Base-by-base conservation (phyloP, 2,113 vertebrate genomes). In the Nycticorax nycticorax region DNA sequence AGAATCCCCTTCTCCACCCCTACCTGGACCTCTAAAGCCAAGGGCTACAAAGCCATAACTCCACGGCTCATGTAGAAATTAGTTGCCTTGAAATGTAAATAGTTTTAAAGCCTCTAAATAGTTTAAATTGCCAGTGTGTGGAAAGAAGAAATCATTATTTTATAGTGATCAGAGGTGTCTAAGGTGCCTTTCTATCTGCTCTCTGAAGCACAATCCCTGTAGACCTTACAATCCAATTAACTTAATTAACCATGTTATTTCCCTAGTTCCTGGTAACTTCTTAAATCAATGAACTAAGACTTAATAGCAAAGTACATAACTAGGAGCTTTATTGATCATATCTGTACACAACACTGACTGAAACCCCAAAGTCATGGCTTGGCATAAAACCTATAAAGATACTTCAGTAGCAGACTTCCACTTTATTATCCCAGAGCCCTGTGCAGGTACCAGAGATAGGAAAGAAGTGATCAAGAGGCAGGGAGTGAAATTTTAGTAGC, bases 211-310 rank as follows among this genome's bases (percentile, higher is more conserved):
- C 57, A 75, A 9, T 96, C 91, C 81, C 93, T 66, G 6, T 55
- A 85, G 84, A 91, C 50, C 50, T 83, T 71, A 73, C 71, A 94
- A 89, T 76, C 67, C 67, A 95, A 95, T 94, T 93, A 94, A 96
- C 28, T 97, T 93, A 97, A 95, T 96, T 97, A 97, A 97, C 93
- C 91, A 89, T 52, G 71, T 85, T 94, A 91, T 89, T 94, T 92
- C 81, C 89, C 55, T 74, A 73, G 86, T 74, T 97, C 63, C 63
- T 47, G 74, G 86, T 88, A 89, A 83, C 81, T 96, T 91, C 71
- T 91, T 96, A 91, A 94, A 92, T 95, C 96, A 93, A 94, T 89
- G 74, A 93, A 74, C 45, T 71, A 82, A 76, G 71, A 92, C 89
- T 96, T 91, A 69, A 79, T 21, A 57, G 81, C 33, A 56, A 95